Conservation (phyloP, 2,888 invertebrate genomes). For the Deilephila porcellus region DNA sequence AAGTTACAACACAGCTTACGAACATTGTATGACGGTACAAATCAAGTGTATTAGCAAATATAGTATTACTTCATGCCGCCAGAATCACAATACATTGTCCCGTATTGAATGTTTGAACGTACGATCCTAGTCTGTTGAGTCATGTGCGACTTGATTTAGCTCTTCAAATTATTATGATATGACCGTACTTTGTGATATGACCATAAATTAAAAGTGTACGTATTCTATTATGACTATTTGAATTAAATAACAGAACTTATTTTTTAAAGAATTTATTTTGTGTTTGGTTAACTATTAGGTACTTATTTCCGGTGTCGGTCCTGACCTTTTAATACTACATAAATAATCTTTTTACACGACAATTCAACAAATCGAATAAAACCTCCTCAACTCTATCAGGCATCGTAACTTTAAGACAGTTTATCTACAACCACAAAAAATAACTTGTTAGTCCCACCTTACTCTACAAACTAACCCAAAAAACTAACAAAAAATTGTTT, state of each 20-base stretch:
- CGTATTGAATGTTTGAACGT: slow-evolving; percentile 10
- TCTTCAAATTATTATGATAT: neutral
- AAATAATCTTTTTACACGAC: too few species aligned
- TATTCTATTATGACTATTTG: neutral
- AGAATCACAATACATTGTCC: slow-evolving; percentile 14
- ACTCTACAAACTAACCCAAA: neutral
- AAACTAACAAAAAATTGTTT: slow-evolving; percentile 11
- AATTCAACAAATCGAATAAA: too few species aligned
- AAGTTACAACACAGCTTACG: slow-evolving; percentile 11
- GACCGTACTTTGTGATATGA: neutral
- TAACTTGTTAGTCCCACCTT: neutral
- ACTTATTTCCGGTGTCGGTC: too few species aligned
- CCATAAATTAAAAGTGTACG: too few species aligned
- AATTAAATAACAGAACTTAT: neutral
- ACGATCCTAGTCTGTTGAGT: neutral
- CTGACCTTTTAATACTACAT: too few species aligned
- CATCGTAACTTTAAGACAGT: neutral
- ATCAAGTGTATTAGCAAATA: slow-evolving; percentile 19
- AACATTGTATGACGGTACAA: slow-evolving; percentile 6
- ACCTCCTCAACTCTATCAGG: too few species aligned
- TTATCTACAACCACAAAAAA: neutral
- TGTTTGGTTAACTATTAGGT: too few species aligned
- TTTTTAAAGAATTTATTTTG: too few species aligned
- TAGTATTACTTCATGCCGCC: neutral
- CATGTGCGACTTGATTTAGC: neutral